Evolutionary conservation across 2,113 vertebrate species (phyloP), one percentile per base, ranked within the genome.

Genomic region (Gavia stellata): DNA sequence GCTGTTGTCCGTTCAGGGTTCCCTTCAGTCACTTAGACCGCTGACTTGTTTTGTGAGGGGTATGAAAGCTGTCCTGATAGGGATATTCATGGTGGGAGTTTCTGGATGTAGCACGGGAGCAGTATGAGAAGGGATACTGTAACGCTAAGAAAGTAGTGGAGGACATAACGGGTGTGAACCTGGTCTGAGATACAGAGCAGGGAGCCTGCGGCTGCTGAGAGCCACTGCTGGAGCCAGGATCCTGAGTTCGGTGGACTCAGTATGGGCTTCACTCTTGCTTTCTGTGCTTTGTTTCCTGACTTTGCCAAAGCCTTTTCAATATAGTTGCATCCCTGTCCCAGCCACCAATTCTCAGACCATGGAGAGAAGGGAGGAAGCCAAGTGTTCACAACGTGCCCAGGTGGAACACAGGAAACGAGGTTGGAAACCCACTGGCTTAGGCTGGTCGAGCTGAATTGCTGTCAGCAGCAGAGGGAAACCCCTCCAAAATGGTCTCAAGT

Each of bases 341-440:
- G 50, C 52, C 66, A 61, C 31, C 25, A 42, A 0, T 72, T 89
- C 56, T 80, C 25, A 68, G 7, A 10, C 31, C 0, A 1, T 21
- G 15, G 20, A 67, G 25, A 66, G 28, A 61, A 86, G 45, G n/a
- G 25, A 55, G n/a, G 50, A 78, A 73, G 23, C 36, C 55, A 50
- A 47, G 14, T 19, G 25, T 79, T 50, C 25, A 13, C 44, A 59
- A 2, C 0, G 0, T 52, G n/a, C 44, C 18, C 25, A 24, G 21
- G 31, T 59, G 23, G 31, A 71, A 63, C 15, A 34, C 4, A 12
- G 29, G 28, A 26, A 75, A 25, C 33, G 40, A 72, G 56, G 65
- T 3, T 52, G 49, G 73, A 89, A 92, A 45, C 47, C 44, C 44
- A 52, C 65, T 90, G 53, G 16, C n/a, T 91, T 74, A 45, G 61